Conservation (phyloP, 1,140 invertebrate genomes). For the Drosophila teissieri region DNA sequence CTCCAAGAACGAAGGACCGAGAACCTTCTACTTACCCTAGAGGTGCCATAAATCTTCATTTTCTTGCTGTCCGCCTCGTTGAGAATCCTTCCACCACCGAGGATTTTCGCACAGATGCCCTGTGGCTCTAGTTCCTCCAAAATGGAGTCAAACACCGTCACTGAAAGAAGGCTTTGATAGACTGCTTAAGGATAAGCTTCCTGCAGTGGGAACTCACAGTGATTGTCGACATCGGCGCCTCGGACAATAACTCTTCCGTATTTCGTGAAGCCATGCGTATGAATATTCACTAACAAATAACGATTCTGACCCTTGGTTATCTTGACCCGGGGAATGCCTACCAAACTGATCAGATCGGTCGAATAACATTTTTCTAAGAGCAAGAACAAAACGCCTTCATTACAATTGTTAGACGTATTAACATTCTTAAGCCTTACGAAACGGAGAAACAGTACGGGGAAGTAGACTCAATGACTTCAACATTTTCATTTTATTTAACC, state of each 20-base stretch:
- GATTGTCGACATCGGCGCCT: conserved; percentile 14
- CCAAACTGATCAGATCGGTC: conserved; percentile 5
- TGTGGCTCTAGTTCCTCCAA: conserved; percentile 20
- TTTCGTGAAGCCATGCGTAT: conserved; percentile 45
- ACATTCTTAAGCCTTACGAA: conserved; percentile 32
- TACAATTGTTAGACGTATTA: no score
- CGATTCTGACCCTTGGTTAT: conserved; percentile 31
- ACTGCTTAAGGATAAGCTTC: no score
- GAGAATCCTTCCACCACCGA: conserved; percentile 54
- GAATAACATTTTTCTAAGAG: conserved; percentile 5
- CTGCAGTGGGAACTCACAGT: conserved; percentile 29
- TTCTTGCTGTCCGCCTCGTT: not conserved
- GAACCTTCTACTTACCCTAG: conserved; percentile 35
- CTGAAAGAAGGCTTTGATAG: not conserved
- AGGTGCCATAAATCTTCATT: conserved; percentile 44
- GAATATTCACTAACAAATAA: conserved; percentile 42
- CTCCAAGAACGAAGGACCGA: not conserved
- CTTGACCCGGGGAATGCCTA: conserved; percentile 11
- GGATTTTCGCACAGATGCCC: conserved; percentile 41
- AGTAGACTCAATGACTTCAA: not conserved
- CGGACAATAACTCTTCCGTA: conserved; percentile 45
- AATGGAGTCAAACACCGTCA: conserved; percentile 31
- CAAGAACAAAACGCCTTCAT: no score
- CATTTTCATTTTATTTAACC: conserved; percentile 20
- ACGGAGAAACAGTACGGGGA: not conserved